These are phyloP conservation scores for Apocrypta bakeri DNA, from an alignment of 1,140 invertebrate species.

Conservation along the genomic window DNA sequence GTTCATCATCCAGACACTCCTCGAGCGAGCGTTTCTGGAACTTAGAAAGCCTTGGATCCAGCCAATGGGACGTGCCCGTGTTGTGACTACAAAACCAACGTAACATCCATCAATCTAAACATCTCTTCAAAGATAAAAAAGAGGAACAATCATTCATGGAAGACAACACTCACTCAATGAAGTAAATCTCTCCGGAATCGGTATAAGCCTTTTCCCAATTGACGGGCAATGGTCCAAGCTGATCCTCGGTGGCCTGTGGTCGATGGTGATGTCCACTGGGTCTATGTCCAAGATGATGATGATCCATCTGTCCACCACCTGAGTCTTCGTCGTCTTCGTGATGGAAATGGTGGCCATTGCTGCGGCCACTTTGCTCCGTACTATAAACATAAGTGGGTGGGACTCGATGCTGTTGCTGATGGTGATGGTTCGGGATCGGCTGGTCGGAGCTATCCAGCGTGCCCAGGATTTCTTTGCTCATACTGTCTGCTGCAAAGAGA, in stretches of 20 bases:
- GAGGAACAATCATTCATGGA: too few relatives aligned
- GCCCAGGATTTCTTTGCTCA: slow-evolving; percentile 64
- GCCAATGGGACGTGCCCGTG: slow-evolving; percentile 95
- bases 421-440: slow-evolving; percentile 31
- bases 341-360: not conserved
- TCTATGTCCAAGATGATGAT: slow-evolving; percentile 33
- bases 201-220: slow-evolving; percentile 99
- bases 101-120: too few relatives aligned
- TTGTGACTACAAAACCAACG: slow-evolving; percentile 85
- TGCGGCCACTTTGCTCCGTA: slow-evolving; percentile 56
- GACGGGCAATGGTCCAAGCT: slow-evolving; percentile 91
- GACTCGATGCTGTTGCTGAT: slow-evolving; percentile 59
- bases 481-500: slow-evolving; percentile 51
- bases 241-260: slow-evolving; percentile 71
- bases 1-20: slow-evolving; percentile 94
- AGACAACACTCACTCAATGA: slow-evolving; percentile 94
- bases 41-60: slow-evolving; percentile 92
- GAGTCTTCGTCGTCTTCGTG: slow-evolving; percentile 17
- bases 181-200: slow-evolving; percentile 96
- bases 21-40: slow-evolving; percentile 93
- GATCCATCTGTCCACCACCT: slow-evolving; percentile 5
- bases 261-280: slow-evolving; percentile 60
- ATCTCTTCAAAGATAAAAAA: too few relatives aligned
- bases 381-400: slow-evolving; percentile 72
- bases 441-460: slow-evolving; percentile 30